Percentiles rank a stretch among this genome's conserved stretches.
These are phyloP conservation scores for Tiphia femorata DNA, from an alignment of 2,888 invertebrate species.

Conservation along the genomic window DNA sequence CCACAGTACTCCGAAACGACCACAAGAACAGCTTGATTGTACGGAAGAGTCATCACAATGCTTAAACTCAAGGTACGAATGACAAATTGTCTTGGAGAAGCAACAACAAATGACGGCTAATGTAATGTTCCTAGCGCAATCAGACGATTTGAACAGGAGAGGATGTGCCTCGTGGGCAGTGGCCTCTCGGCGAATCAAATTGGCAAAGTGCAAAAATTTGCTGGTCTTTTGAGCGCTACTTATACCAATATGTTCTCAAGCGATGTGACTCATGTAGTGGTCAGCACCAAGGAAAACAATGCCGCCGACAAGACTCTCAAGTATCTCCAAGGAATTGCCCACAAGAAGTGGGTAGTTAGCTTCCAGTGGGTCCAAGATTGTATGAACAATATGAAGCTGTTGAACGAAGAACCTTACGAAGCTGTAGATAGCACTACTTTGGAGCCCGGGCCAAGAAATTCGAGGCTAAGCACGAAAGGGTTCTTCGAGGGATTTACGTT, in stretches of 20 bases:
- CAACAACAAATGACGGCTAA: no score
- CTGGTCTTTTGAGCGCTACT: constrained; percentile 30
- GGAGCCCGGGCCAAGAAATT: constrained; percentile 50
- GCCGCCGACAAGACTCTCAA: constrained; percentile 52
- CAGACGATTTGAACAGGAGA: neutral
- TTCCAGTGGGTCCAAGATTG: constrained; percentile 55
- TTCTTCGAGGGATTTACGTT: constrained; percentile 54
- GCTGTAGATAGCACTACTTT: constrained; percentile 45
- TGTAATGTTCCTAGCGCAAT: no score
- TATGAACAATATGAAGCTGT: constrained; percentile 28
- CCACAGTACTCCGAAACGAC: neutral
- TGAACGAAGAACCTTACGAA: constrained; percentile 55
- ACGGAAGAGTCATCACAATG: no score
- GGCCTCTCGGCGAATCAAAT: constrained; percentile 36
- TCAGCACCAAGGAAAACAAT: constrained; percentile 36
- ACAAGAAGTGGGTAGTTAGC: constrained; percentile 52
- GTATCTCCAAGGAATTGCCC: constrained; percentile 57
- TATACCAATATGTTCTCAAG: constrained; percentile 40
- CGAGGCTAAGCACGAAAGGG: constrained; percentile 36
- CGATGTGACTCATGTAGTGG: constrained; percentile 56
- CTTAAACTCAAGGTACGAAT: no score
- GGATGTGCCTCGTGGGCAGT: constrained; percentile 57
- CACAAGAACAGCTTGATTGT: no score
- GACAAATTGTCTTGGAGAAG: no score
- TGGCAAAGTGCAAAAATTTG: constrained; percentile 40